Conservation (phyloP, 1,140 invertebrate genomes). For the Cylas formicarius region DNA sequence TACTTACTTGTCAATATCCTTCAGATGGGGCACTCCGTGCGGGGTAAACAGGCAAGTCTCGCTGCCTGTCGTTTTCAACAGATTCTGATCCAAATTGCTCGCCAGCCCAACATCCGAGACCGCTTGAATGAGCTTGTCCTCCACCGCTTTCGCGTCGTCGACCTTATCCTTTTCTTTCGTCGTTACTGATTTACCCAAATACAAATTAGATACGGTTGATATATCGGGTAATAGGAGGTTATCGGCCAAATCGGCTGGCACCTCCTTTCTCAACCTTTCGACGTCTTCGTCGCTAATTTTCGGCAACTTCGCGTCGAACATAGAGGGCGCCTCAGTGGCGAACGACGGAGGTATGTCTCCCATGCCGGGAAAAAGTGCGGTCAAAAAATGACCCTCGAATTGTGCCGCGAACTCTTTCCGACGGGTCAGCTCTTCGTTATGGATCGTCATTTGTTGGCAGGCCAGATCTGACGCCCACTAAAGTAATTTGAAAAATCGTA, state of each 20-base stretch:
- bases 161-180: constrained; percentile 23
- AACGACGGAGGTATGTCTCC: constrained; percentile 78
- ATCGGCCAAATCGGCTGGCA: constrained; percentile 56
- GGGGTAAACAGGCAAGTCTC: constrained; percentile 34
- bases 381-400: constrained; percentile 83
- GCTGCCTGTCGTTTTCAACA: constrained; percentile 39
- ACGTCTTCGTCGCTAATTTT: constrained; percentile 62
- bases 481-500: constrained; percentile 21
- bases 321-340: constrained; percentile 67
- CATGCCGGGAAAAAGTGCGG: constrained; percentile 78
- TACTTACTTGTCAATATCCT: constrained; percentile 40
- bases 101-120: constrained; percentile 40
- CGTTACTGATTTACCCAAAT: constrained; percentile 44
- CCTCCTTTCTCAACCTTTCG: constrained; percentile 51
- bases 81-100: constrained; percentile 38
- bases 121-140: constrained; percentile 37
- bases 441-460: constrained; percentile 63
- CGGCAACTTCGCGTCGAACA: constrained; percentile 68
- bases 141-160: constrained; percentile 29
- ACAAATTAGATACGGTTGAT: constrained; percentile 63
- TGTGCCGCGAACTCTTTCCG: constrained; percentile 64
- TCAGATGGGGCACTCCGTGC: constrained; percentile 34
- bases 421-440: constrained; percentile 66
- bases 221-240: constrained; percentile 52
- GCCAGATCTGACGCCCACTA: constrained; percentile 73